Evolutionary conservation across 37 sponge, comb jelly and placozoan genomes (phyloP).

Genomic region (Diacarnus erythraeanus): DNA sequence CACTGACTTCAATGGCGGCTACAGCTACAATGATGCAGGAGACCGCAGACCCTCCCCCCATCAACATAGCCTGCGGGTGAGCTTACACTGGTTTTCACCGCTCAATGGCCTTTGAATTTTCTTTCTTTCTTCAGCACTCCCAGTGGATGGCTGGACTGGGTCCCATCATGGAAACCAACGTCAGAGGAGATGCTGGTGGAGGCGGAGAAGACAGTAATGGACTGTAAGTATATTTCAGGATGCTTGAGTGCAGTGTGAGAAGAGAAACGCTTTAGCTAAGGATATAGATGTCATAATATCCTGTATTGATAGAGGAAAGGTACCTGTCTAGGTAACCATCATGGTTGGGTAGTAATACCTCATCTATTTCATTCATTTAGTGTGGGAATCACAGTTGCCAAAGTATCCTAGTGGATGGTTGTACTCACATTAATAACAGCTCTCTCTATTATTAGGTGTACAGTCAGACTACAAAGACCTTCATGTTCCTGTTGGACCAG

Average conservation of each 20-base stretch:
- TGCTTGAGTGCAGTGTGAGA: too few relatives aligned
- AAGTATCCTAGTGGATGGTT: neutral
- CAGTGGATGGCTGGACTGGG: neutral
- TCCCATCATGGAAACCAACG: constrained; percentile 74
- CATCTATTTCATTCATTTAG: too few relatives aligned
- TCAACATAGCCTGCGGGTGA: too few relatives aligned
- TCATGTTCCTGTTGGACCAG: constrained; percentile 28
- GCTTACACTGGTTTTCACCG: too few relatives aligned
- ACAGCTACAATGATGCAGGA: too few relatives aligned
- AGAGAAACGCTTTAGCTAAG: too few relatives aligned
- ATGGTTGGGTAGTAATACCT: neutral
- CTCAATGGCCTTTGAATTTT: too few relatives aligned
- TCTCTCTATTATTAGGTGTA: constrained; percentile 14
- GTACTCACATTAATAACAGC: neutral
- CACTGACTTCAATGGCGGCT: too few relatives aligned
- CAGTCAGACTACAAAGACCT: constrained; percentile 20
- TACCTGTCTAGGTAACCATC: neutral
- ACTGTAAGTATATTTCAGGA: neutral
- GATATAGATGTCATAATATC: too few relatives aligned
- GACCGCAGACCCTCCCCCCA: too few relatives aligned
- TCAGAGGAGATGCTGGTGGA: constrained; percentile 51
- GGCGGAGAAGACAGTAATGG: constrained; percentile 43
- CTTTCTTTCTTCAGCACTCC: too few relatives aligned
- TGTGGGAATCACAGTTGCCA: neutral
- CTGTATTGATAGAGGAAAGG: too few relatives aligned